Evolutionary conservation across 2,113 vertebrate genomes (phyloP), one percentile per base, ranked within the genome.

Genomic region (Terrapene triunguis): DNA sequence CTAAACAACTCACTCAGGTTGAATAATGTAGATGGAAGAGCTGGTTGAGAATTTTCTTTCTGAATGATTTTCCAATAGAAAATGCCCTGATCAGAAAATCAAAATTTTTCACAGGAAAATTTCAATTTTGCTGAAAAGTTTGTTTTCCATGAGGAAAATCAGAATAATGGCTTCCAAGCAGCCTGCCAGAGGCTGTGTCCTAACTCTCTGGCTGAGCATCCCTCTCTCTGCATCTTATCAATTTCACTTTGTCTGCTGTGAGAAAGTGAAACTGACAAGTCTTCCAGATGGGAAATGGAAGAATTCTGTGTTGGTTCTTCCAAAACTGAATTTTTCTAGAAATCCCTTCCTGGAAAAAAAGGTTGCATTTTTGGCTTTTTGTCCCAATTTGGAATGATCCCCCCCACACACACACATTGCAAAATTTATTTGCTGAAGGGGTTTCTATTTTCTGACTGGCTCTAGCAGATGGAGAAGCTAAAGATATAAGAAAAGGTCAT

Each of bases 1-100:
- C 17, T 35, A n/a, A 94, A 72, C 21, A 80, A 92, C 90, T 96
- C 93, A 80, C 80, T 95, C 93, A 90, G 93, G 62, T n/a, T 16
- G 32, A 17, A 69, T 69, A 69, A 21, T 69, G 62, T 69, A 69
- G 62, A 19, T 69, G 62, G 17, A n/a, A 19, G 62, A 69, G 32
- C 35, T n/a, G 32, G 62, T 19, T 69, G 29, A 69, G 14, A 69
- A n/a, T 69, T 69, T 69, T 69, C 62, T 69, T 17, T n/a, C 35
- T n/a, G 35, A 69, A n/a, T 69, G 17, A 69, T 69, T n/a, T 69
- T 69, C 16, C 32, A 69, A 21, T n/a, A 19, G 55, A 69, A 69
- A n/a, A n/a, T 69, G 4, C 8, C 7, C 13, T n/a, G n/a, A 69
- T 9, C 62, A 62, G 27, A 62, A 62, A 62, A 62, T 62, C 7